Conservation (phyloP, 2,888 invertebrate genomes). For the Drosophila trichaetosa region DNA sequence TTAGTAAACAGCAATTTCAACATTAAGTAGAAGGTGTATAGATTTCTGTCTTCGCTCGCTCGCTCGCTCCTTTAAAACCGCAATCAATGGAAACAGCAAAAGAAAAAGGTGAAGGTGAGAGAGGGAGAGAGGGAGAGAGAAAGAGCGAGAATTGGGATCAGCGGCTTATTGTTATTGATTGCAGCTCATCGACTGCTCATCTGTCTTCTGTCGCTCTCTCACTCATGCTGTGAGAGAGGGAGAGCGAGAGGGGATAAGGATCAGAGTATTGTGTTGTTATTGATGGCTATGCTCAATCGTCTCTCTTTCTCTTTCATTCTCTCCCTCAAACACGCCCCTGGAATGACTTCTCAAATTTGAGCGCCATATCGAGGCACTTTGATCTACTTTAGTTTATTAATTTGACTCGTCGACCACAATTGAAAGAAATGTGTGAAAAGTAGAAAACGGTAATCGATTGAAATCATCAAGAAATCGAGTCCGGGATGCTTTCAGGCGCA, state of each 20-base stretch:
- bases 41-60: too few relatives aligned
- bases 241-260: background rate
- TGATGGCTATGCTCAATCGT: slow-evolving; percentile 22
- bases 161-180: slow-evolving; percentile 11
- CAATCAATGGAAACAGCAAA: slow-evolving; percentile 13
- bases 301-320: background rate
- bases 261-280: slow-evolving; percentile 14
- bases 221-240: background rate
- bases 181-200: background rate
- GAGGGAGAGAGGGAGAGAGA: too few relatives aligned
- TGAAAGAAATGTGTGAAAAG: slow-evolving; percentile 44
- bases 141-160: background rate
- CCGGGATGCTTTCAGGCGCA: slow-evolving; percentile 11
- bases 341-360: slow-evolving; percentile 54
- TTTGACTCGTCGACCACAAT: slow-evolving; percentile 12
- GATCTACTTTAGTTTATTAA: slow-evolving; percentile 22
- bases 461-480: slow-evolving; percentile 23
- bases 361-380: slow-evolving; percentile 9
- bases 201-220: background rate
- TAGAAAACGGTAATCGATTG: slow-evolving; percentile 4
- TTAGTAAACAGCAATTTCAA: background rate
- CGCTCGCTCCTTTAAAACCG: background rate
- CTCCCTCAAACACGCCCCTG: background rate
- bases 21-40: background rate
- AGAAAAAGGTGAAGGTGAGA: background rate